Conservation (phyloP, 2,888 invertebrate genomes). For the Luperina testacea region DNA sequence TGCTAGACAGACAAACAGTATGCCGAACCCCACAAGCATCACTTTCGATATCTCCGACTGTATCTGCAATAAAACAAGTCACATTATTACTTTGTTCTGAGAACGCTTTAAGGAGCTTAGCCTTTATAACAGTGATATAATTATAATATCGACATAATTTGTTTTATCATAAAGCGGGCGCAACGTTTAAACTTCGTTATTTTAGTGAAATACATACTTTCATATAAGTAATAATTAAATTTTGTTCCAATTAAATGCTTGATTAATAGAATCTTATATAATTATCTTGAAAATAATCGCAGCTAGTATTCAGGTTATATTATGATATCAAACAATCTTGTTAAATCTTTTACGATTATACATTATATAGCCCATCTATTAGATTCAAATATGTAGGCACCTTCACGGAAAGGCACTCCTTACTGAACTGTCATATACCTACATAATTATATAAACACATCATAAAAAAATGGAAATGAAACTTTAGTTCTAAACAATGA, state of each 20-base stretch:
- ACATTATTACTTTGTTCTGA: constrained; percentile 16
- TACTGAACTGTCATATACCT: not conserved
- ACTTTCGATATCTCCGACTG: constrained; percentile 72
- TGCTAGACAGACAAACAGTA: constrained; percentile 78
- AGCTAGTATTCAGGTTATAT: not conserved
- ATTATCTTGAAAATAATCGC: not conserved
- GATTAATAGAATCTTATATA: constrained; percentile 5
- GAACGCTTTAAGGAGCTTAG: constrained; percentile 1
- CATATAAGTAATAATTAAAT: not conserved
- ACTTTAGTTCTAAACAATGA: not conserved
- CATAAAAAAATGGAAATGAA: not conserved
- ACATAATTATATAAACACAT: not conserved
- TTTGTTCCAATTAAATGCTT: constrained; percentile 6
- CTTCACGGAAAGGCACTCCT: too few relatives aligned
- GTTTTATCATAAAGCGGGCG: not conserved
- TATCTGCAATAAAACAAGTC: constrained; percentile 72
- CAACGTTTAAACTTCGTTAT: constrained; percentile 1
- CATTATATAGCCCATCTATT: not conserved
- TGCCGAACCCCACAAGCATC: constrained; percentile 81
- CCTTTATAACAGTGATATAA: constrained; percentile 14
- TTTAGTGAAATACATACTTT: constrained; percentile 1
- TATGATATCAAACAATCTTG: not conserved
- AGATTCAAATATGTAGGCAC: not conserved
- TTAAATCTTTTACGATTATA: not conserved
- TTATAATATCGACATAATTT: constrained; percentile 11